Evolutionary conservation across 2,797 vertebrate genomes (phyloP), one percentile per base, ranked within the genome.

Genomic region (Loriculus beryllinus): DNA sequence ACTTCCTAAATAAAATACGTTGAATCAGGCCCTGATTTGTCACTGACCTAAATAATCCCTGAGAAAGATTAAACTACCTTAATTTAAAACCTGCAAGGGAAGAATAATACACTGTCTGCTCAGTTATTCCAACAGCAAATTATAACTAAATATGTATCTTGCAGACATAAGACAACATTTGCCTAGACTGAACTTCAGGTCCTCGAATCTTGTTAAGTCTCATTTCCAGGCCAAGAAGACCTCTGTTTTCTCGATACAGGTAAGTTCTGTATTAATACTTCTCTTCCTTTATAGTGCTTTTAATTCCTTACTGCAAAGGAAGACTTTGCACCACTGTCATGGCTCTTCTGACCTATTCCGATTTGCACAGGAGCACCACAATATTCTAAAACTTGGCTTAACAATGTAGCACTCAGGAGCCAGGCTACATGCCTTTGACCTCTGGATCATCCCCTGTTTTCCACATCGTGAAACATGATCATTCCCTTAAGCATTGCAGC

Each of bases 41-140:
- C 89, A 92, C 65, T 83, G 91, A 91, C 79, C 82, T 92, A 93
- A 91, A 92, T 90, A 94, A 91, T 91, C 85, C 85, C 82, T 82
- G 37, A 57, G 62, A 92, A 95, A 75, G 56, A 88, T 60, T 81
- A 90, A 75, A 49, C 4, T 14, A 90, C 68, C 52, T 76, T 92
- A 70, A 87, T 70, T 85, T 89, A 68, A 85, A 92, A 89, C 35
- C 54, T 71, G 28, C 45, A 33, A 43, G n/a, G 15, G 9, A 62
- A 26, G 37, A 15, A 52, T 60, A 90, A 65, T 43, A 63, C 12
- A 26, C 33, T 56, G 33, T 72, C 69, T 91, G 35, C 48, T 80
- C 33, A 21, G 33, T 89, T 92, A 39, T 45, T 85, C 48, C 57
- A 75, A 54, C 29, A 89, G 17, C 14, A 70, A 92, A 57, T 40